phyloP scores from a whole-genome alignment of 2,113 vertebrate species.

The Hemichromis elongatus region DNA sequence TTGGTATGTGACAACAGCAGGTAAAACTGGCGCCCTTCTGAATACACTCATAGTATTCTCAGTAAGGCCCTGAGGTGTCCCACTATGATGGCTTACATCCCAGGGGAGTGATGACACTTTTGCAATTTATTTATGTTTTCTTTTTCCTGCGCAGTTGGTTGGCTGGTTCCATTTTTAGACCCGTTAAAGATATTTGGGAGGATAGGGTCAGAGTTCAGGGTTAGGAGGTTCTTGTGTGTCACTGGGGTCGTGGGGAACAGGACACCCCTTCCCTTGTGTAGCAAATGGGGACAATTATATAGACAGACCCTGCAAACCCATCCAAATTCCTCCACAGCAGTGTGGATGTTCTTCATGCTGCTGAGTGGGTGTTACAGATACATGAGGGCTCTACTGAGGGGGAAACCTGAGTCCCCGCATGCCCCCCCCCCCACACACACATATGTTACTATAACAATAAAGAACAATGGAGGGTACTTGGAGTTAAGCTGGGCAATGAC shows the following conservation, averaged over 20 bases:
- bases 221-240: slow-evolving; percentile 13
- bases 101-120: slow-evolving; percentile 47
- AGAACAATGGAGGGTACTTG: slow-evolving; percentile 57
- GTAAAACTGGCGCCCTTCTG: not conserved
- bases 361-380: slow-evolving; percentile 47
- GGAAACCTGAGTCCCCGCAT: not conserved
- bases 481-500: slow-evolving; percentile 59
- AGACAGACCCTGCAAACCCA: slow-evolving; percentile 3
- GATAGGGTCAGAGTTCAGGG: slow-evolving; percentile 40
- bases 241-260: slow-evolving; percentile 56
- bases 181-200: slow-evolving; percentile 11
- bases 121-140: slow-evolving; percentile 46
- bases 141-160: not conserved
- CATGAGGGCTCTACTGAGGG: slow-evolving; percentile 39
- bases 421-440: slow-evolving; percentile 37
- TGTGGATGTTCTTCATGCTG: not conserved
- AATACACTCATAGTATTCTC: not conserved
- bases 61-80: not conserved
- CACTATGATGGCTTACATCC: slow-evolving; percentile 25
- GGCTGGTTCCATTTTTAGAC: slow-evolving; percentile 35
- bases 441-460: slow-evolving; percentile 62
- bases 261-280: not conserved
- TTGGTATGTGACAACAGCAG: slow-evolving; percentile 1
- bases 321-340: slow-evolving; percentile 48
- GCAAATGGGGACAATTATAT: slow-evolving; percentile 12